phyloP scores from a whole-genome alignment of 92 coral and sea anemone genomes.

The Micromussa lordhowensis region DNA sequence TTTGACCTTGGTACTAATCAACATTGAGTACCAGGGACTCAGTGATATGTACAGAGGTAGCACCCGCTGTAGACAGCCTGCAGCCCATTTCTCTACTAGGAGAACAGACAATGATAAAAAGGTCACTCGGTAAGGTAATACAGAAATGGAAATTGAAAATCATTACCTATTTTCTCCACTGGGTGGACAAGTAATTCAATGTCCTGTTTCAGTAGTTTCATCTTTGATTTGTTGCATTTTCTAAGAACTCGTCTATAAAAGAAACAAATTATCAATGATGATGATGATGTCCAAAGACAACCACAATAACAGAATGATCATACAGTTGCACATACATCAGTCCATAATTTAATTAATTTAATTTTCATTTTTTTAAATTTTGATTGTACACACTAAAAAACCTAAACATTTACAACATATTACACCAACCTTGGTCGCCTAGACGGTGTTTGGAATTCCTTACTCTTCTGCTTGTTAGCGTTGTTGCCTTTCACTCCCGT shows the following conservation, averaged over 20 bases:
- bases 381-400: too few species aligned
- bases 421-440: conserved; percentile 74
- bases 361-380: too few species aligned
- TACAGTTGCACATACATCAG: background rate
- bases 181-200: conserved; percentile 60
- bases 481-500: background rate
- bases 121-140: background rate
- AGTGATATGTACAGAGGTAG: too few species aligned
- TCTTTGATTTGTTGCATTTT: conserved; percentile 53
- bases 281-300: background rate
- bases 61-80: too few species aligned
- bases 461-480: conserved; percentile 31
- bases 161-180: conserved; percentile 43
- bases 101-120: too few species aligned
- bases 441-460: conserved; percentile 72
- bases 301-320: background rate
- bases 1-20: too few species aligned
- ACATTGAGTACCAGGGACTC: too few species aligned
- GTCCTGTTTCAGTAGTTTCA: conserved; percentile 67
- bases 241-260: conserved; percentile 45
- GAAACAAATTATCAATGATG: background rate
- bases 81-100: too few species aligned
- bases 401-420: background rate
- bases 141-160: background rate
- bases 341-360: too few species aligned